Evolutionary conservation across 2,888 invertebrate genomes (phyloP).

Genomic region (Acanthopleura granulata): DNA sequence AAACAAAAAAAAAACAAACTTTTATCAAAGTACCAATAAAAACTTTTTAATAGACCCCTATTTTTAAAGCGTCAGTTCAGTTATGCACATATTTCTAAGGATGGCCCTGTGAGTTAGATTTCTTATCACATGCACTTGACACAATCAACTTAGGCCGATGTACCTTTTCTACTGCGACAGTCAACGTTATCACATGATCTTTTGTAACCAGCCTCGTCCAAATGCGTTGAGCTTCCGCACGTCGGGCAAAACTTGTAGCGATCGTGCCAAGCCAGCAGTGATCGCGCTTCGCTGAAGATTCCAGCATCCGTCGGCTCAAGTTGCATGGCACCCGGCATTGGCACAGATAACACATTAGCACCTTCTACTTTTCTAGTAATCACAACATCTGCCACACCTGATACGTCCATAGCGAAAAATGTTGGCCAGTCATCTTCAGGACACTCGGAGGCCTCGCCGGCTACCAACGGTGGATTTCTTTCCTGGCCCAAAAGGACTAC

Average conservation of each 20-base stretch:
- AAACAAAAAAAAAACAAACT: too few relatives aligned
- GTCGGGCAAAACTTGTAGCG: constrained; percentile 70
- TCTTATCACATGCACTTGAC: too few relatives aligned
- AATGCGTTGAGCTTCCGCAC: constrained; percentile 64
- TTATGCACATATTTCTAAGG: too few relatives aligned
- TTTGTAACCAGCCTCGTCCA: constrained; percentile 66
- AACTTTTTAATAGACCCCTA: too few relatives aligned
- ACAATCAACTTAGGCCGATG: background rate
- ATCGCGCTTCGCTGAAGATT: constrained; percentile 67
- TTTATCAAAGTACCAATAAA: too few relatives aligned
- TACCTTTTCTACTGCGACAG: constrained; percentile 63
- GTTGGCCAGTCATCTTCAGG: constrained; percentile 36
- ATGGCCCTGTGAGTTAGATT: too few relatives aligned
- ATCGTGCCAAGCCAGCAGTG: constrained; percentile 69
- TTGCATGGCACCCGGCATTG: constrained; percentile 46
- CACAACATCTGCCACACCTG: constrained; percentile 38
- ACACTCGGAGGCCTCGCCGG: constrained; percentile 31
- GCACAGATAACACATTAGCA: constrained; percentile 38
- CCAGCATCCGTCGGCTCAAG: constrained; percentile 59
- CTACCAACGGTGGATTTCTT: constrained; percentile 26
- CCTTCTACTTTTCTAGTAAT: constrained; percentile 35
- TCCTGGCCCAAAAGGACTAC: constrained; percentile 60
- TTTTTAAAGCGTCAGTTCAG: too few relatives aligned
- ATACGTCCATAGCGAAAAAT: constrained; percentile 61
- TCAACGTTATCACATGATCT: constrained; percentile 53